A percentile compares a stretch with the other conserved stretches of the same genome.
phyloP scores from a whole-genome alignment of 2,888 invertebrate genomes.

The Drosophila lutescens region DNA sequence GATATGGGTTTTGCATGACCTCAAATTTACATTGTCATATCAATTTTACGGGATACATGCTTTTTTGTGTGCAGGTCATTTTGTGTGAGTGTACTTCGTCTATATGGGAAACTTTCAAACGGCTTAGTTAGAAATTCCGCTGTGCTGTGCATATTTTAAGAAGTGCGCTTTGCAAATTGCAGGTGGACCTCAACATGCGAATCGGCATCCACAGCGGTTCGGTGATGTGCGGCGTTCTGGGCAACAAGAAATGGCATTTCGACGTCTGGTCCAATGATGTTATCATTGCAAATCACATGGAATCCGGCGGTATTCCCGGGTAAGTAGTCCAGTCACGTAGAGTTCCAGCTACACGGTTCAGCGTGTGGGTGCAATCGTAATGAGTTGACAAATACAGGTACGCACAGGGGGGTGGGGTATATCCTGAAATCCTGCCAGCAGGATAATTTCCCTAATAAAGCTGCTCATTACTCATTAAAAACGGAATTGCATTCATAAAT shows the following conservation, averaged over 20 bases:
- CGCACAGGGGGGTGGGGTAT: not conserved
- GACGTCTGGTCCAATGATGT: slow-evolving; percentile 98
- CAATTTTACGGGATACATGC: too few species aligned
- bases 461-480: not conserved
- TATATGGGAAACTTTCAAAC: not conserved
- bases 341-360: not conserved
- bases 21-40: too few species aligned
- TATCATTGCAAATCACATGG: slow-evolving; percentile 97
- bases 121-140: not conserved
- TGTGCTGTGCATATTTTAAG: slow-evolving; percentile 49
- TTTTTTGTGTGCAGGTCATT: too few species aligned
- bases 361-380: slow-evolving; percentile 25
- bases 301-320: slow-evolving; percentile 98
- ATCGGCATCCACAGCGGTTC: slow-evolving; percentile 99
- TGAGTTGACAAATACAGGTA: slow-evolving; percentile 4
- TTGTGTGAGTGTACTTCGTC: not conserved
- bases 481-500: slow-evolving; percentile 17
- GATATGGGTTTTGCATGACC: too few species aligned
- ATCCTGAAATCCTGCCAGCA: slow-evolving; percentile 4
- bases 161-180: slow-evolving; percentile 64
- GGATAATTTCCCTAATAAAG: slow-evolving; percentile 13
- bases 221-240: slow-evolving; percentile 97
- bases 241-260: slow-evolving; percentile 96
- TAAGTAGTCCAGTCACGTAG: slow-evolving; percentile 84
- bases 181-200: slow-evolving; percentile 98